phyloP scores from a whole-genome alignment of 1,140 invertebrate species.

The Copidosoma floridanum region DNA sequence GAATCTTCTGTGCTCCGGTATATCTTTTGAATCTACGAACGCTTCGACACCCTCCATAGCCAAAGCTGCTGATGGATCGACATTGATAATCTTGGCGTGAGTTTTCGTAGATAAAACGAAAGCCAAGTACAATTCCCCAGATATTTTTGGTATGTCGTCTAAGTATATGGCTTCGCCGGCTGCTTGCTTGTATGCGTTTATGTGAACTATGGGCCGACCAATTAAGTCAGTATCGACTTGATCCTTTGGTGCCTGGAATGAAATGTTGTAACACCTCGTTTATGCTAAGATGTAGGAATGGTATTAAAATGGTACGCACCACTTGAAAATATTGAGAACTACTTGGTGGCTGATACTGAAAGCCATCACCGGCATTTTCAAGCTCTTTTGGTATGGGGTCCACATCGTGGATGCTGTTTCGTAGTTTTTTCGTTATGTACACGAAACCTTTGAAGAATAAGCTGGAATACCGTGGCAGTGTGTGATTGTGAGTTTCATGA shows the following conservation, averaged over 20 bases:
- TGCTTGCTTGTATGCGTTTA: slow-evolving; percentile 85
- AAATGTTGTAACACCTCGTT: too few species aligned
- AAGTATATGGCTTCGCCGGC: slow-evolving; percentile 90
- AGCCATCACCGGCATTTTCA: slow-evolving; percentile 61
- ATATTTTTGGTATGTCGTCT: slow-evolving; percentile 78
- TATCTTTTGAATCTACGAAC: slow-evolving; percentile 72
- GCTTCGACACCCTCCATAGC: slow-evolving; percentile 70
- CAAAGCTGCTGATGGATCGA: slow-evolving; percentile 75
- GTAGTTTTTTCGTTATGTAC: slow-evolving; percentile 62
- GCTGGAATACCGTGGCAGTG: slow-evolving; percentile 58
- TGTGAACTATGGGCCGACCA: slow-evolving; percentile 78
- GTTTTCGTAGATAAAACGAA: slow-evolving; percentile 77
- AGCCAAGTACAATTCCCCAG: slow-evolving; percentile 74
- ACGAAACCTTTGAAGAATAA: slow-evolving; percentile 89
- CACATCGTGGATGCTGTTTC: slow-evolving; percentile 49
- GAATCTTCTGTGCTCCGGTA: slow-evolving; percentile 62
- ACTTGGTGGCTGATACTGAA: slow-evolving; percentile 62
- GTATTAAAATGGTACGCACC: background rate
- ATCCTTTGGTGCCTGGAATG: slow-evolving; percentile 59
- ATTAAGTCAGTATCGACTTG: slow-evolving; percentile 70
- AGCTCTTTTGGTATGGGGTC: slow-evolving; percentile 44
- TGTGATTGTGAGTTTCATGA: too few species aligned
- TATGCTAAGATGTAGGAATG: too few species aligned
- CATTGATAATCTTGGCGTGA: slow-evolving; percentile 75
- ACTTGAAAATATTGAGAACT: slow-evolving; percentile 79